A percentile compares a stretch with the other conserved stretches of the same genome.
Evolutionary conservation across 2,113 vertebrate species (phyloP).

Genomic region (Scortum barcoo): DNA sequence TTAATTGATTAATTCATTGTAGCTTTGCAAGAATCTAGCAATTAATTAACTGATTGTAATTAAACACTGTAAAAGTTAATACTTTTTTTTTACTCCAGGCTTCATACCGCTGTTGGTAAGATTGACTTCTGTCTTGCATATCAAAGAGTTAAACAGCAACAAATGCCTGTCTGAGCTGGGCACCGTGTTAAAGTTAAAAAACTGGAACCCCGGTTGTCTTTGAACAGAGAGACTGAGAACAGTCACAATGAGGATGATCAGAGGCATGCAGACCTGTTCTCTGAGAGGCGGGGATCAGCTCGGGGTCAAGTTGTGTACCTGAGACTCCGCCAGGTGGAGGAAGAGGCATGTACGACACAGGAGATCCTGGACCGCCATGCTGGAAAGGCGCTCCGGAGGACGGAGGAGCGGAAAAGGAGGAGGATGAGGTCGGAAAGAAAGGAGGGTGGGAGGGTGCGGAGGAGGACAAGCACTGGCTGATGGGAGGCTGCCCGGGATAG

Average conservation of each 20-base stretch:
- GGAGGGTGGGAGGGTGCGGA: slow-evolving; percentile 76
- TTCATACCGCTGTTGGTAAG: background rate
- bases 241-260: slow-evolving; percentile 28
- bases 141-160: background rate
- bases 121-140: background rate
- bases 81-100: background rate
- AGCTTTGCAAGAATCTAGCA: background rate
- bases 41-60: background rate
- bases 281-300: slow-evolving; percentile 89
- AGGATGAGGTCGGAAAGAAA: slow-evolving; percentile 71
- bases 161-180: too few relatives aligned
- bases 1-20: background rate
- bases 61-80: background rate
- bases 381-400: slow-evolving; percentile 89
- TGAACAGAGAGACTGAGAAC: background rate
- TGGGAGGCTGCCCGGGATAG: slow-evolving; percentile 78
- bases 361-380: slow-evolving; percentile 94
- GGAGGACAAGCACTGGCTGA: slow-evolving; percentile 69
- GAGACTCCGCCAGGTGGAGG: slow-evolving; percentile 88
- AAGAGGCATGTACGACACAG: slow-evolving; percentile 88
- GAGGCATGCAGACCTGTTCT: slow-evolving; percentile 92
- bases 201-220: too few relatives aligned
- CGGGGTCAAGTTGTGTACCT: slow-evolving; percentile 92
- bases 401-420: slow-evolving; percentile 59
- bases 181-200: background rate